Percentiles rank a stretch among this genome's conserved stretches.
These are phyloP conservation scores for Calonectris borealis DNA, from an alignment of 2,113 vertebrate species.

Conservation along the genomic window DNA sequence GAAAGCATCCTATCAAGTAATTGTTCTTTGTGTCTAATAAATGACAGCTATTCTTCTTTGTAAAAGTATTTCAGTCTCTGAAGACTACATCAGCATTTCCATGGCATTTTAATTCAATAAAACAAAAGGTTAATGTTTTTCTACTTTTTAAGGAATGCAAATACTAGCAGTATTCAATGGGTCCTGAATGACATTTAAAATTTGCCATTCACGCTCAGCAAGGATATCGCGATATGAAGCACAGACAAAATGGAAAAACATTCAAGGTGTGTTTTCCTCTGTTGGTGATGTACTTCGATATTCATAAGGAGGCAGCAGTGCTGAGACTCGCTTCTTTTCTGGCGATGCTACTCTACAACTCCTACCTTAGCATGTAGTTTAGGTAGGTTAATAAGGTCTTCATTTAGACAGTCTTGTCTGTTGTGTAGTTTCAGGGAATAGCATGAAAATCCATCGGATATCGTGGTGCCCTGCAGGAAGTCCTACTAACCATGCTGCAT, in stretches of 20 bases:
- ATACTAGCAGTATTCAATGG: constrained; percentile 73
- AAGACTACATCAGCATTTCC: constrained; percentile 80
- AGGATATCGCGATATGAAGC: constrained; percentile 64
- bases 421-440: neutral
- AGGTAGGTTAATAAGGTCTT: neutral
- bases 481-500: neutral
- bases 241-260: neutral
- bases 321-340: neutral
- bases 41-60: constrained; percentile 82
- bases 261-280: constrained; percentile 25
- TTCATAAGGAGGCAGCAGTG: neutral
- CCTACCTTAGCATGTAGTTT: neutral
- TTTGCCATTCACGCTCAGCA: constrained; percentile 53
- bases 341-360: neutral
- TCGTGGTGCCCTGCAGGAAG: neutral
- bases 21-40: constrained; percentile 83
- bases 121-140: constrained; percentile 85
- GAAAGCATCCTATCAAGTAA: constrained; percentile 81
- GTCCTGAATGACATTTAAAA: constrained; percentile 77
- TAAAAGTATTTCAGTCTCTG: constrained; percentile 80
- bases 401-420: neutral
- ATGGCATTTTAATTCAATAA: constrained; percentile 86
- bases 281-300: neutral
- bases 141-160: constrained; percentile 79
- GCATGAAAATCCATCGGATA: neutral